Percentiles rank a stretch among this genome's conserved stretches.
phyloP scores from a whole-genome alignment of 2,797 vertebrate species.

The Molothrus aeneus region DNA sequence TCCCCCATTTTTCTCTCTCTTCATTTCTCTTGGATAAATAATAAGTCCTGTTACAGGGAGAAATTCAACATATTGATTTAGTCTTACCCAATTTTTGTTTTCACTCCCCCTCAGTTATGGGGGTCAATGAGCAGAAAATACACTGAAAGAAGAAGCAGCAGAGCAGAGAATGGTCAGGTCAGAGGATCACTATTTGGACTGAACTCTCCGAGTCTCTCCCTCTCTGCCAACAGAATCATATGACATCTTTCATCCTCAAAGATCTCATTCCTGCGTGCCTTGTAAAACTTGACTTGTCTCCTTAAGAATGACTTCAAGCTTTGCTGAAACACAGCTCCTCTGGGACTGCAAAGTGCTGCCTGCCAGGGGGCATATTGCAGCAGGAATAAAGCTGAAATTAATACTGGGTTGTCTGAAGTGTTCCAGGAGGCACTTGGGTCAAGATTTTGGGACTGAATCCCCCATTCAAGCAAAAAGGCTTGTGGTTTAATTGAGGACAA shows the following conservation, averaged over 20 bases:
- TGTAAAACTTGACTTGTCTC: not conserved
- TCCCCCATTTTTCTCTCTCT: not conserved
- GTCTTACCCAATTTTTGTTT: not conserved
- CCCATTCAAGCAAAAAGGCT: too few species aligned
- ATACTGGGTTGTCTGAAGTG: not conserved
- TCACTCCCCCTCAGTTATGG: not conserved
- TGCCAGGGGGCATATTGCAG: not conserved
- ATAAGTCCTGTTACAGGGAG: not conserved
- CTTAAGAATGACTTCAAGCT: not conserved
- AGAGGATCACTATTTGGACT: not conserved
- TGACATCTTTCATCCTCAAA: constrained; percentile 55
- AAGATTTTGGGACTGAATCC: not conserved
- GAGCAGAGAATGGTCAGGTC: not conserved
- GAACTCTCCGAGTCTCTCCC: constrained; percentile 52
- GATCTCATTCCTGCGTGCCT: not conserved
- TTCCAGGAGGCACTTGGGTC: not conserved
- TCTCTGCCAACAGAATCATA: constrained; percentile 47
- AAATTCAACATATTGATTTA: not conserved
- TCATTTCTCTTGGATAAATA: not conserved
- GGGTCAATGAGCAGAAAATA: not conserved
- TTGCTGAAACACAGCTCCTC: not conserved
- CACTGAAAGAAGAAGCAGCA: not conserved
- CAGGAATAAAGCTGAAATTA: not conserved
- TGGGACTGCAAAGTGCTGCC: not conserved
- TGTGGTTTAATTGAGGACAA: not conserved